Percentiles rank a stretch among this genome's conserved stretches.
Evolutionary conservation across 1,140 invertebrate genomes (phyloP).

Genomic region (Hermetia illucens): DNA sequence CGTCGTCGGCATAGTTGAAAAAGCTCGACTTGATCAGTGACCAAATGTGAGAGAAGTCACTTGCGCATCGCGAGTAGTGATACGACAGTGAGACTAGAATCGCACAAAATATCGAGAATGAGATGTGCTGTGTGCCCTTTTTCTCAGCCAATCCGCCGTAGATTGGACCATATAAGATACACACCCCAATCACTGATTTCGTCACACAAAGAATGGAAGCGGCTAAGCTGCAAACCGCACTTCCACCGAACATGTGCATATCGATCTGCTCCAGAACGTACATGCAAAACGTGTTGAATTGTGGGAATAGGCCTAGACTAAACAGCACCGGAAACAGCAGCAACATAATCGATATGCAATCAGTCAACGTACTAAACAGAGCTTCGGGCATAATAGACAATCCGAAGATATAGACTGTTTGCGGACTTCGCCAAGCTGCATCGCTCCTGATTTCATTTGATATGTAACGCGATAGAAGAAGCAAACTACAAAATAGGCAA

Average conservation of each 20-base stretch:
- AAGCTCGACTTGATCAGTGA: constrained; percentile 55
- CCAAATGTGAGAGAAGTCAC: constrained; percentile 83
- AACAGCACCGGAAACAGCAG: constrained; percentile 87
- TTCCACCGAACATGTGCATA: constrained; percentile 95
- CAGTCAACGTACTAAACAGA: constrained; percentile 50
- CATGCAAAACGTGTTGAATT: constrained; percentile 94
- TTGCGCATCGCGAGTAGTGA: constrained; percentile 80
- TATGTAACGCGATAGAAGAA: constrained; percentile 23
- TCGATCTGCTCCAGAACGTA: constrained; percentile 92
- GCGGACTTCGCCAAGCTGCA: neutral
- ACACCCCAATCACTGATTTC: constrained; percentile 64
- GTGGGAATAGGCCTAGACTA: constrained; percentile 86
- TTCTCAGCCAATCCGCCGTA: constrained; percentile 67
- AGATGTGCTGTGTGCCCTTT: constrained; percentile 75
- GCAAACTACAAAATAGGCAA: constrained; percentile 59
- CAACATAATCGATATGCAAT: constrained; percentile 65
- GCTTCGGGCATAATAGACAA: constrained; percentile 53
- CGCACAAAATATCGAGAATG: constrained; percentile 92
- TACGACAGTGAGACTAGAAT: constrained; percentile 79
- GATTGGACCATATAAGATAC: constrained; percentile 76
- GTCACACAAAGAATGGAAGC: constrained; percentile 68
- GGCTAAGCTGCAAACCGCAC: constrained; percentile 70
- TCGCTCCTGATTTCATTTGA: neutral
- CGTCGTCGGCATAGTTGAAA: constrained; percentile 26
- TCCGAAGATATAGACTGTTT: constrained; percentile 53